Evolutionary conservation across 2,888 invertebrate species (phyloP).

Genomic region (Callinectes sapidus): DNA sequence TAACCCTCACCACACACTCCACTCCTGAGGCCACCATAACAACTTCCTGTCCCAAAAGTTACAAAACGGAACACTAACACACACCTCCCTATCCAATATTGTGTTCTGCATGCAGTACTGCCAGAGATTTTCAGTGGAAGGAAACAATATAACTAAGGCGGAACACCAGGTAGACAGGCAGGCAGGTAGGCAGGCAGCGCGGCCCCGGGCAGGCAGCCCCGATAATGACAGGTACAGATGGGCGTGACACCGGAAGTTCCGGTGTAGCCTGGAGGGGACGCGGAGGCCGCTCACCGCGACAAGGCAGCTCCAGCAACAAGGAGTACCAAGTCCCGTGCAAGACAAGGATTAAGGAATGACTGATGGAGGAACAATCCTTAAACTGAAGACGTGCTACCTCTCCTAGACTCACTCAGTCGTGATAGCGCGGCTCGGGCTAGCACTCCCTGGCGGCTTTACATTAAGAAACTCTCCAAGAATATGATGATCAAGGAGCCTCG

Average conservation of each 20-base stretch:
- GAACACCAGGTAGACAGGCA: background rate
- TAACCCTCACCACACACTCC: background rate
- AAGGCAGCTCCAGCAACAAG: background rate
- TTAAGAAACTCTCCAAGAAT: background rate
- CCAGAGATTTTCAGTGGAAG: background rate
- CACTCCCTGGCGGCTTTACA: background rate
- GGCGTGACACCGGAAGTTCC: conserved; percentile 61
- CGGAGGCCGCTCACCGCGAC: background rate
- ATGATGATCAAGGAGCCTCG: background rate
- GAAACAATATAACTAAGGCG: background rate
- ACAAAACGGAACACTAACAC: background rate
- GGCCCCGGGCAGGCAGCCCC: conserved; percentile 34
- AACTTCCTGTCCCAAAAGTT: conserved; percentile 24
- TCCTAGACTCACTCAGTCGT: background rate
- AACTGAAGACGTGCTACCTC: background rate
- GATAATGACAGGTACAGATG: conserved; percentile 61
- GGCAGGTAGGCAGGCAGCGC: background rate
- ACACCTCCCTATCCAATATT: background rate
- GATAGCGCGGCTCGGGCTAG: background rate
- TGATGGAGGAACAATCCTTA: background rate
- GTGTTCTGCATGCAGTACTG: background rate
- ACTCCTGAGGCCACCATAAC: background rate
- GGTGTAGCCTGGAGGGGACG: conserved; percentile 40
- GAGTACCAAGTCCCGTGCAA: background rate
- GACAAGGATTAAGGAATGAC: background rate